Percentiles rank a stretch among this genome's conserved stretches.
Conservation (phyloP, 2,113 vertebrate species). For the Nettapus auritus region DNA sequence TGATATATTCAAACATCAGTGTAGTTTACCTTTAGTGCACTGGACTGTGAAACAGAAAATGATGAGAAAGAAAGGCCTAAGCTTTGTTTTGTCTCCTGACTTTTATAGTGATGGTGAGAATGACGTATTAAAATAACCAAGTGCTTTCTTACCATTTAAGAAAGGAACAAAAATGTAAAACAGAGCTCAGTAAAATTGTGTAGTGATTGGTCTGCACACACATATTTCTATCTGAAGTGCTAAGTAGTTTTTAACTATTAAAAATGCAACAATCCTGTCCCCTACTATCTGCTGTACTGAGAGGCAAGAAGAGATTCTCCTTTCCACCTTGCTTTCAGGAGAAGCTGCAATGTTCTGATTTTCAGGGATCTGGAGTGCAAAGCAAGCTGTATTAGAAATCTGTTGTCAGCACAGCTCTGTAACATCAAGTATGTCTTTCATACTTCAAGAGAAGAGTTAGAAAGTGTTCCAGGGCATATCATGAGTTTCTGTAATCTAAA, state of each 20-base stretch:
- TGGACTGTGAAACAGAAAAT: background rate
- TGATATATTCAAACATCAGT: background rate
- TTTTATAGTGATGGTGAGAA: background rate
- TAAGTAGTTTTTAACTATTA: background rate
- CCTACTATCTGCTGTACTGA: background rate
- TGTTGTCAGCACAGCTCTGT: background rate
- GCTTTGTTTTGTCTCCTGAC: background rate
- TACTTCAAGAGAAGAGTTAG: background rate
- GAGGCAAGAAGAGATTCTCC: background rate
- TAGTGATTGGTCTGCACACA: background rate
- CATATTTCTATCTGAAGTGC: background rate
- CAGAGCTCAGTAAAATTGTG: background rate
- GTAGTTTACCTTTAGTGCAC: background rate
- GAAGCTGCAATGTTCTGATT: background rate
- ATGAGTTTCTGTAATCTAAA: background rate
- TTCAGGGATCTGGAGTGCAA: background rate
- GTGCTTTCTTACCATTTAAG: background rate
- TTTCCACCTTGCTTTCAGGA: background rate
- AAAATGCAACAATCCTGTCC: background rate
- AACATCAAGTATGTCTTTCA: background rate
- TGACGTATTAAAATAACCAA: background rate
- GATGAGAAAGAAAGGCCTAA: background rate
- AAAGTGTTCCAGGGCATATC: background rate
- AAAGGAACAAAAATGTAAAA: background rate
- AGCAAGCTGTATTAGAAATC: background rate